Evolutionary conservation across 2,113 vertebrate species (phyloP).

Genomic region (Anthoscopus minutus): DNA sequence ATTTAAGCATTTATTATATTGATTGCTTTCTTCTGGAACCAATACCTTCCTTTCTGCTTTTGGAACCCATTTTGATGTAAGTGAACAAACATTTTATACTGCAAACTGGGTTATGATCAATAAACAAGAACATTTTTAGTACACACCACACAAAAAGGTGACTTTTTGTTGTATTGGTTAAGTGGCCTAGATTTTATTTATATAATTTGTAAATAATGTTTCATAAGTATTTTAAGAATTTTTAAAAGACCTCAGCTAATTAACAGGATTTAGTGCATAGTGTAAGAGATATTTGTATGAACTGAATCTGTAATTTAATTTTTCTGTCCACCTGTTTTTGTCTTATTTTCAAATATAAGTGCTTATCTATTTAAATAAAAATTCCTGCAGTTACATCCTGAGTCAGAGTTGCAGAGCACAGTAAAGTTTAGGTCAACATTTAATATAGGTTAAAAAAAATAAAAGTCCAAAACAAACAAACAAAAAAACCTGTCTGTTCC

Average conservation of each 20-base stretch:
- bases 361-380: conserved; percentile 67
- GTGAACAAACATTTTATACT: conserved; percentile 72
- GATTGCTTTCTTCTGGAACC: conserved; percentile 61
- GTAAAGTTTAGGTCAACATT: conserved; percentile 22
- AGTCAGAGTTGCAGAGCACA: conserved; percentile 22
- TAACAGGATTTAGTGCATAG: conserved; percentile 31
- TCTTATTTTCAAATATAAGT: conserved; percentile 38
- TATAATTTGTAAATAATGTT: conserved; percentile 75
- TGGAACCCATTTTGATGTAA: conserved; percentile 72
- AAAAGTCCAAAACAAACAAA: not conserved
- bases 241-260: conserved; percentile 49
- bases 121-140: conserved; percentile 73
- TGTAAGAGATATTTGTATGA: conserved; percentile 26
- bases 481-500: conserved; percentile 15
- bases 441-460: not conserved
- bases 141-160: conserved; percentile 51
- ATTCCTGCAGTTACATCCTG: not conserved
- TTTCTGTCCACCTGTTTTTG: conserved; percentile 22
- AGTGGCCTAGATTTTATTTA: conserved; percentile 69
- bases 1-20: conserved; percentile 70
- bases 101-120: conserved; percentile 71
- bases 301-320: conserved; percentile 39
- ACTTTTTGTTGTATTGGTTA: conserved; percentile 50
- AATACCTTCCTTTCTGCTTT: conserved; percentile 22
- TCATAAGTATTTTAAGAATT: conserved; percentile 60